Conservation (phyloP, 2,888 invertebrate genomes). For the Calameuta filiformis region DNA sequence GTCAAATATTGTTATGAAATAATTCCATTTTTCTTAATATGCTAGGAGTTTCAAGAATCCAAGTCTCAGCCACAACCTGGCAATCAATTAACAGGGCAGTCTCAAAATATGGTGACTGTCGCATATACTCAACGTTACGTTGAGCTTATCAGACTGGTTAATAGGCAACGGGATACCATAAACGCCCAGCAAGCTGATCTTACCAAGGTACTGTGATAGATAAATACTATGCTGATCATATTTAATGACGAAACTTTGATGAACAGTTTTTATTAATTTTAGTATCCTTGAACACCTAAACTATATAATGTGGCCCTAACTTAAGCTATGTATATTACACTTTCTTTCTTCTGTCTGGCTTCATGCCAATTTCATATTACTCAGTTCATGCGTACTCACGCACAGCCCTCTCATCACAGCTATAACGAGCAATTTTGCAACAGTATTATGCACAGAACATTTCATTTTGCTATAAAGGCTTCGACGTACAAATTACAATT, state of each 20-base stretch:
- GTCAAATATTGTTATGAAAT: neutral
- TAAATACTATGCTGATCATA: constrained; percentile 4
- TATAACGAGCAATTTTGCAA: neutral
- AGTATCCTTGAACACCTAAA: neutral
- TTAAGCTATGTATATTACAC: neutral
- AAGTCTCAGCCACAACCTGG: constrained; percentile 52
- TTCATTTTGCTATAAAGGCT: neutral
- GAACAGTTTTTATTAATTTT: constrained; percentile 10
- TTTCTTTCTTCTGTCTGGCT: neutral
- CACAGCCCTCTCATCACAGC: neutral
- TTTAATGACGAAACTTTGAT: constrained; percentile 21
- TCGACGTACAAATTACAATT: neutral
- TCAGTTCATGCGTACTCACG: neutral
- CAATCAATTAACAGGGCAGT: constrained; percentile 55
- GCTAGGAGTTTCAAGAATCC: constrained; percentile 58
- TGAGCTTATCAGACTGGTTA: constrained; percentile 88
- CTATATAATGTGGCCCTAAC: neutral
- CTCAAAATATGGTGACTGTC: constrained; percentile 60
- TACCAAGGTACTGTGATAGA: constrained; percentile 75
- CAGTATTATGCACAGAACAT: neutral
- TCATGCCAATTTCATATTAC: neutral
- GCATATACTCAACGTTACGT: constrained; percentile 64
- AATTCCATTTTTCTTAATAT: neutral
- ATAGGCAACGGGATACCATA: constrained; percentile 91
- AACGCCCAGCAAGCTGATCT: constrained; percentile 91